Evolutionary conservation across 1,140 invertebrate genomes (phyloP), one percentile per base, ranked within the genome.

Genomic region (Thaumatotibia leucotreta): DNA sequence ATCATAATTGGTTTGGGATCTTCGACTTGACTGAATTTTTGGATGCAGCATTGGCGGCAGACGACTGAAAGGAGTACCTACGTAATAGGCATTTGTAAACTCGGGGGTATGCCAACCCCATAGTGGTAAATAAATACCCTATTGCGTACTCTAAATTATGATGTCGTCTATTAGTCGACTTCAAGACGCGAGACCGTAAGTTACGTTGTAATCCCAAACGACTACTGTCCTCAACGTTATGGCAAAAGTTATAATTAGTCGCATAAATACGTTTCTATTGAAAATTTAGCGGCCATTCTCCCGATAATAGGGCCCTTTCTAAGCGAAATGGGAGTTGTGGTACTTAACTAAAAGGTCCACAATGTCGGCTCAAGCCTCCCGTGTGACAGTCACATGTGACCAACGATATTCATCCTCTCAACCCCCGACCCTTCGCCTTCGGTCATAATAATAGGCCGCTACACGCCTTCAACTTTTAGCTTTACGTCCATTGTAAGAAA

Each of bases 341-440:
- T 65, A 64, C 32, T 70, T 67, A 65, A 70, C 63, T 70, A 65
- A 70, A 70, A 66, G 65, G 65, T 67, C 62, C 61, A 11, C 69
- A 65, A 61, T 70, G 62, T 67, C 24, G 23, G 17, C 61, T 11
- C 23, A 29, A 10, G 63, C 14, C 33, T 45, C 11, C 31, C 45
- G 70, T 69, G 66, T 76, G 72, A 74, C 73, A 75, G 63, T 74
- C 68, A 73, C 65, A 75, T 76, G 76, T 70, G 72, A 68, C 68
- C 72, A 70, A 52, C 69, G 66, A 74, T 76, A 73, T 73, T 72
- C 70, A 64, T 64, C 64, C 66, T 71, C 39, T 17, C 39, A 68
- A 76, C 66, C 63, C 65, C 29, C 69, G 70, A 72, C 73, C 73
- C 67, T 76, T 73, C 39, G 68, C 71, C 70, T 22, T 62, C 32